A percentile compares a stretch with the other conserved stretches of the same genome.
phyloP scores from a whole-genome alignment of 2,797 vertebrate species.

The Anomalospiza imberbis region DNA sequence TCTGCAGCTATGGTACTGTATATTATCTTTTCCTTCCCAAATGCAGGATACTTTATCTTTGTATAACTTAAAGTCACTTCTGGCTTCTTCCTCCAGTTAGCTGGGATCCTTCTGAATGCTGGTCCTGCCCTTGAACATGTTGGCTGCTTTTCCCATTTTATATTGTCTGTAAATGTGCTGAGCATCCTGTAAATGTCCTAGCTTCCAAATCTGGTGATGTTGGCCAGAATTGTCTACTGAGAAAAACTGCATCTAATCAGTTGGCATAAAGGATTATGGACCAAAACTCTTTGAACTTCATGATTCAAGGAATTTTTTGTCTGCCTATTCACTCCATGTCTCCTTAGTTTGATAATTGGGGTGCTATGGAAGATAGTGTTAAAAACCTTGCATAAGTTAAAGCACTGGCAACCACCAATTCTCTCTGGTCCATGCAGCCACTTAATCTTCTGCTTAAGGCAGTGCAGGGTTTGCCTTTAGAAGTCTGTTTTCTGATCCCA shows the following conservation, averaged over 20 bases:
- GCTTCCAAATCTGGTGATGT: background rate
- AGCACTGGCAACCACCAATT: background rate
- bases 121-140: background rate
- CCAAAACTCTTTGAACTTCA: background rate
- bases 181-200: background rate
- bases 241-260: background rate
- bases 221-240: background rate
- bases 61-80: background rate
- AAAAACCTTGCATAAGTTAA: background rate
- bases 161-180: background rate
- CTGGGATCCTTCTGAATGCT: background rate
- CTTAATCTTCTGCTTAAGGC: background rate
- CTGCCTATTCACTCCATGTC: background rate
- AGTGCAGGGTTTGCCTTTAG: background rate
- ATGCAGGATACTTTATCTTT: background rate
- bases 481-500: background rate
- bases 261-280: background rate
- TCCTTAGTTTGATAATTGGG: background rate
- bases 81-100: background rate
- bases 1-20: background rate
- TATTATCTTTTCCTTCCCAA: background rate
- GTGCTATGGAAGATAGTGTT: background rate
- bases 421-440: background rate
- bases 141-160: background rate
- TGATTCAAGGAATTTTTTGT: background rate